Evolutionary conservation across 2,888 invertebrate species (phyloP), one percentile per base, ranked within the genome.

Genomic region (Agrotis ipsilon): DNA sequence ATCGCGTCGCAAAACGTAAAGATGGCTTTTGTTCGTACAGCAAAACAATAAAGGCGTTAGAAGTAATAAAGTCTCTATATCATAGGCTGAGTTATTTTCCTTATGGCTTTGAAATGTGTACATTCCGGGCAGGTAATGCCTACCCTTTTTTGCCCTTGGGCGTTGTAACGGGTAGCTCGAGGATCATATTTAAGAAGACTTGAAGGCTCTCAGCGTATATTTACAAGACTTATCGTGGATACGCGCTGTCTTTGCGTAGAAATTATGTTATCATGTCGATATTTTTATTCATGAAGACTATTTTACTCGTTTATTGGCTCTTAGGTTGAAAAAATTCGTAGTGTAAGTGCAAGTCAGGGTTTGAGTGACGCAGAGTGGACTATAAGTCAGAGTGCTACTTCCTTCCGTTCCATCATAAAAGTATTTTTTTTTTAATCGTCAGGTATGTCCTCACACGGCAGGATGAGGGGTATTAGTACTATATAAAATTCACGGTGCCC

Each of bases 91-190:
- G 51, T 78, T 78, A 75, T 78, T 63, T 58, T 71, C 61, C 52
- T 55, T 43, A 32, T 55, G 45, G 49, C 59, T 32, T 62, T 21
- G 24, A 39, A 46, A 59, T 79, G 58, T 46, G 51, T 57, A 66
- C n/a, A 48, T 63, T 32, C 48, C 24, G 21, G 16, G n/a, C 39
- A 46, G 39, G 54, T 69, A 76, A 76, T 51, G 49, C 39, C n/a
- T 48, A 76, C 58, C 74, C 62, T 62, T 73, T 73, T 63, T 46
- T 62, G 52, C 80, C 80, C 75, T 43, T 46, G 62, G 75, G 80
- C 21, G 65, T 21, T 21, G 46, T 67, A 59, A 46, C 48, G 54
- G 51, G 4, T 18, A 52, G 14, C 52, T 46, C 24, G 45, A 62
- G 45, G 58, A 74, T 59, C n/a, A 51, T 55, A 61, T 73, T 62